Evolutionary conservation across 2,113 vertebrate species (phyloP).

Genomic region (Taurulus bubalis): DNA sequence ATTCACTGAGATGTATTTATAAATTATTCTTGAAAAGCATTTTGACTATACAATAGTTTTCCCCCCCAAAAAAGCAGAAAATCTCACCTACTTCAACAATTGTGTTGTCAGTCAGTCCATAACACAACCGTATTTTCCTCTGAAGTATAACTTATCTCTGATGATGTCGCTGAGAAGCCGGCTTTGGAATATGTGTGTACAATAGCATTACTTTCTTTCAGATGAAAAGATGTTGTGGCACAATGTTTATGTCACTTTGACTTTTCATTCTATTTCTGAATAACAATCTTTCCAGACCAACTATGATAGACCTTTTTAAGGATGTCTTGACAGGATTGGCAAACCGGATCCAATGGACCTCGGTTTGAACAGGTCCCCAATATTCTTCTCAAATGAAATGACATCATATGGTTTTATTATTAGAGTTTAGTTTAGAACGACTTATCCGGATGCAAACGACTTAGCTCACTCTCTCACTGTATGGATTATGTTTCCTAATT

Average conservation of each 20-base stretch:
- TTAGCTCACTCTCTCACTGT: too few relatives aligned
- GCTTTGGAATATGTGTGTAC: not conserved
- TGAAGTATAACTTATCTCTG: not conserved
- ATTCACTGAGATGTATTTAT: not conserved
- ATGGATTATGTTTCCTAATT: not conserved
- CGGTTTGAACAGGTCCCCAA: not conserved
- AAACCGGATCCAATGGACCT: not conserved
- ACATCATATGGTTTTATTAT: not conserved
- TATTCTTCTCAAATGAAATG: not conserved
- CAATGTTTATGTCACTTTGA: slow-evolving; percentile 3
- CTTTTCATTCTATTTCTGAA: not conserved
- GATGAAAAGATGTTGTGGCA: not conserved
- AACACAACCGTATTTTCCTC: not conserved
- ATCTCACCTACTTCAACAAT: not conserved
- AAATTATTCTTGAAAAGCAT: slow-evolving; percentile 5
- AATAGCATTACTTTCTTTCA: not conserved
- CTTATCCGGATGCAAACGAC: not conserved
- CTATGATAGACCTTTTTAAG: not conserved
- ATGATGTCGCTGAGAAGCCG: not conserved
- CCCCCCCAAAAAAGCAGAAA: not conserved
- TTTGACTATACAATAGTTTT: not conserved
- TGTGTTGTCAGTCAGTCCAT: not conserved
- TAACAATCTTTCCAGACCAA: not conserved
- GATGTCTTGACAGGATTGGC: not conserved
- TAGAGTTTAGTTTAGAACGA: not conserved